These are phyloP conservation scores for Lacerta viridis DNA, from an alignment of 2,797 vertebrate genomes.

Conservation along the genomic window DNA sequence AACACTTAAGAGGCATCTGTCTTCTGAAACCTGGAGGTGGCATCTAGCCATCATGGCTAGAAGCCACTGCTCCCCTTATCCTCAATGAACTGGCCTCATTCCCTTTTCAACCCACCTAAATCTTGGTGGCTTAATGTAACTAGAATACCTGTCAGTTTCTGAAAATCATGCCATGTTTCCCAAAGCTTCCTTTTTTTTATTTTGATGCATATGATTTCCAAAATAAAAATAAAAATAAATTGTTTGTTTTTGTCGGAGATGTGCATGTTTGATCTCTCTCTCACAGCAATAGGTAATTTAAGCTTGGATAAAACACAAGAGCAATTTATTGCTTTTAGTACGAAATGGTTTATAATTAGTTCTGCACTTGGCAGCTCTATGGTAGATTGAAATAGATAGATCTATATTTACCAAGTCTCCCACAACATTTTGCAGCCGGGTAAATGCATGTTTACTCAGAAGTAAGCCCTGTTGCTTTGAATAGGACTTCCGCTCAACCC, in stretches of 20 bases:
- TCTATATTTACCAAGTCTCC: conserved; percentile 67
- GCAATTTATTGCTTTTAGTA: conserved; percentile 76
- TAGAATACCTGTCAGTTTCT: conserved; percentile 15
- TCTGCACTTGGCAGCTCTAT: conserved; percentile 66
- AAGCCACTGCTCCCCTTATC: too few relatives aligned
- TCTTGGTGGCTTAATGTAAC: conserved; percentile 27
- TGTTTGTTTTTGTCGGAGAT: neutral
- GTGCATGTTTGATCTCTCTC: neutral
- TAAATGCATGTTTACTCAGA: too few relatives aligned
- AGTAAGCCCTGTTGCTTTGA: too few relatives aligned
- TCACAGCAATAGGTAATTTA: conserved; percentile 72
- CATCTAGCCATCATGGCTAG: too few relatives aligned
- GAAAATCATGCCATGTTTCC: conserved; percentile 32
- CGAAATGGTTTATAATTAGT: conserved; percentile 68
- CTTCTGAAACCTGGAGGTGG: too few relatives aligned
- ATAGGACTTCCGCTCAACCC: neutral
- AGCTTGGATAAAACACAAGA: conserved; percentile 61
- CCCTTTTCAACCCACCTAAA: too few relatives aligned
- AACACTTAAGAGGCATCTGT: too few relatives aligned
- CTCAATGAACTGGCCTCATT: too few relatives aligned
- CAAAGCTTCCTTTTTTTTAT: conserved; percentile 34
- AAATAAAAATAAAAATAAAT: neutral
- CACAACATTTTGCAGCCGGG: conserved; percentile 18
- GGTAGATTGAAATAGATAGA: conserved; percentile 39
- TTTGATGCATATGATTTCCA: conserved; percentile 29